phyloP scores from a whole-genome alignment of 2,888 invertebrate genomes.

The Rhagonycha lutea region DNA sequence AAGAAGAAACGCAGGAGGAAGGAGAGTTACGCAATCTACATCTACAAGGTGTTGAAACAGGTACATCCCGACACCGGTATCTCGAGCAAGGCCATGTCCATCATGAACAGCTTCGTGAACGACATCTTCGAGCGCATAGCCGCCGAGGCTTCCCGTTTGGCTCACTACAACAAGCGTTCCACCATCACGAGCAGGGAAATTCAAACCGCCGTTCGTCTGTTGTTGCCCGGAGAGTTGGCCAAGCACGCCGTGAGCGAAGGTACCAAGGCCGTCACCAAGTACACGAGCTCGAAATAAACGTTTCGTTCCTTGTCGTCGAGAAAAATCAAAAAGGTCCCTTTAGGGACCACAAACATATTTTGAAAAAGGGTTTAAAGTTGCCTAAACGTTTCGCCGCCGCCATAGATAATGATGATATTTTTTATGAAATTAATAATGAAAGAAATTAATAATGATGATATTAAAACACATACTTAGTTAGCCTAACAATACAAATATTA shows the following conservation, averaged over 20 bases:
- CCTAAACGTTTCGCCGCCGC: too few species aligned
- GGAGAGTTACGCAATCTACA: not conserved
- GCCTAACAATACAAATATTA: too few species aligned
- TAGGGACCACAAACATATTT: too few species aligned
- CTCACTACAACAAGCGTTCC: conserved; percentile 64
- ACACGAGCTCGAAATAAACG: conserved; percentile 40
- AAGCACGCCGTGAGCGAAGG: conserved; percentile 46
- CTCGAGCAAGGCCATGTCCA: conserved; percentile 60
- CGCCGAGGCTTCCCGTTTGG: conserved; percentile 66
- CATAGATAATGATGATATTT: too few species aligned
- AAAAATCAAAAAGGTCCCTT: too few species aligned
- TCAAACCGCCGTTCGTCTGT: conserved; percentile 67
- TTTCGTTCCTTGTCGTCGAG: conserved; percentile 14
- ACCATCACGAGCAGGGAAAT: conserved; percentile 73
- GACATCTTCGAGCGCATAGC: conserved; percentile 76
- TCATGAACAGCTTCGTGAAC: conserved; percentile 64
- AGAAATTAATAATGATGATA: too few species aligned
- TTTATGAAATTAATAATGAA: too few species aligned
- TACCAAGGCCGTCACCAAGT: conserved; percentile 44
- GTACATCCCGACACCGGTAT: conserved; percentile 69
- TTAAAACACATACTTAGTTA: too few species aligned
- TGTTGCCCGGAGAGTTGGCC: conserved; percentile 73
- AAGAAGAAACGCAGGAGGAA: not conserved
- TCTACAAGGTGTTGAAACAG: conserved; percentile 14
- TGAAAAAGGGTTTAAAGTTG: too few species aligned